These are phyloP conservation scores for Merluccius polli DNA, from an alignment of 2,797 vertebrate genomes.

Conservation along the genomic window DNA sequence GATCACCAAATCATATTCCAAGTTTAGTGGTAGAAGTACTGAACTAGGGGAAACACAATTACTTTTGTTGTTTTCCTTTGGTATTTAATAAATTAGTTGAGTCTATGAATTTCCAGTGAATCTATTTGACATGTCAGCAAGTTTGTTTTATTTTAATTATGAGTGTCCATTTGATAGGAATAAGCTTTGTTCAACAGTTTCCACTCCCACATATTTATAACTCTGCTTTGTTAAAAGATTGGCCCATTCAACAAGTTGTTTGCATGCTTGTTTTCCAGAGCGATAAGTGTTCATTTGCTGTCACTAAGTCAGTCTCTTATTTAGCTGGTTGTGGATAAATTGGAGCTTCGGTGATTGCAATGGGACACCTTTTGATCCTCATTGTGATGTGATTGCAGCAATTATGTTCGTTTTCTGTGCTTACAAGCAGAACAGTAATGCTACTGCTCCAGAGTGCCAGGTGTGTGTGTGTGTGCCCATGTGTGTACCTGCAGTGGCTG, in stretches of 20 bases:
- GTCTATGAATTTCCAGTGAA: not conserved
- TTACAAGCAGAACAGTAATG: conserved; percentile 4
- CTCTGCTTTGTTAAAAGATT: not conserved
- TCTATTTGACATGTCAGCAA: not conserved
- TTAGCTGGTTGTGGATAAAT: not conserved
- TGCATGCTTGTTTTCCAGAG: not conserved
- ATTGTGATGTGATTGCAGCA: conserved; percentile 20
- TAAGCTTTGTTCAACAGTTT: not conserved
- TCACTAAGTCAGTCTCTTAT: not conserved
- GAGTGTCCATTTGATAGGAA: not conserved
- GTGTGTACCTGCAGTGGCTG: not conserved
- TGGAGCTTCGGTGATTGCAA: conserved; percentile 20
- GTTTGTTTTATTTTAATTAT: not conserved
- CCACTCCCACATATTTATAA: not conserved
- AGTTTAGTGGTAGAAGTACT: not conserved
- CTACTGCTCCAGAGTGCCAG: not conserved
- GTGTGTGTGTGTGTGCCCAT: conserved; percentile 3
- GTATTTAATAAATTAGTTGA: not conserved
- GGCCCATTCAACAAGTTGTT: not conserved
- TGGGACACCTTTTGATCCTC: conserved; percentile 26
- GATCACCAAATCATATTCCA: not conserved
- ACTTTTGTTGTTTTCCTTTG: not conserved
- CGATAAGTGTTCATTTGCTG: conserved; percentile 1
- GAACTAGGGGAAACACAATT: not conserved
- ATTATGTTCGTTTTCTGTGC: conserved; percentile 16